A percentile compares a stretch with the other conserved stretches of the same genome.
Conservation (phyloP, 2,888 invertebrate genomes). For the Microdon myrmicae region DNA sequence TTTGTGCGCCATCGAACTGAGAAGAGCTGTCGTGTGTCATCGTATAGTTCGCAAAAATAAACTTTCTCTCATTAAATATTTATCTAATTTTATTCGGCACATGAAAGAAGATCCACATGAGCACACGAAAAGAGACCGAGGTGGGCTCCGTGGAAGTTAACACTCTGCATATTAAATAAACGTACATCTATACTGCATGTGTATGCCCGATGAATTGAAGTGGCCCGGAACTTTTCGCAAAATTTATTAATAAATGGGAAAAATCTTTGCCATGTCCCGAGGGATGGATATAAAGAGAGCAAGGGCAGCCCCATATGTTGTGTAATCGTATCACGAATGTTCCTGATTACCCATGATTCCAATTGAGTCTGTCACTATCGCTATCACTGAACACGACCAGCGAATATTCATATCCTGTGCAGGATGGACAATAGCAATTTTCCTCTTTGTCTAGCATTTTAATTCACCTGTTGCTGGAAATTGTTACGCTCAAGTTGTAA, state of each 20-base stretch:
- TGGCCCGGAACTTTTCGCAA: too few species aligned
- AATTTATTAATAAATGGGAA: conserved; percentile 16
- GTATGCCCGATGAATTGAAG: conserved; percentile 8
- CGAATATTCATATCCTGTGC: too few species aligned
- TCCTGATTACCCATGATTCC: conserved; percentile 25
- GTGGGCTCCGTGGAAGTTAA: background rate
- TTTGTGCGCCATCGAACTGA: too few species aligned
- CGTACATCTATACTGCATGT: too few species aligned
- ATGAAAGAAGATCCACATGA: background rate
- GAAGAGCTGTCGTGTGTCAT: too few species aligned
- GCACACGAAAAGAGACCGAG: background rate
- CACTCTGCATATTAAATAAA: conserved; percentile 7
- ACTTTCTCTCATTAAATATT: conserved; percentile 16
- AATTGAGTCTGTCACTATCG: conserved; percentile 42
- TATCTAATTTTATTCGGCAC: conserved; percentile 15
- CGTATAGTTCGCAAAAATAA: background rate
- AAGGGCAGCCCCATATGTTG: too few species aligned
- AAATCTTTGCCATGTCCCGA: too few species aligned
- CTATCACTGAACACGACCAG: conserved; percentile 24
- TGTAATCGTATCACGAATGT: conserved; percentile 37
- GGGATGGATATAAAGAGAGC: background rate
- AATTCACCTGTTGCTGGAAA: conserved; percentile 32
- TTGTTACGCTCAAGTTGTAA: conserved; percentile 8
- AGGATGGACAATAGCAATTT: conserved; percentile 1
- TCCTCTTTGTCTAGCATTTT: conserved; percentile 1